Evolutionary conservation across 2,113 vertebrate species (phyloP).

Genomic region (Stigmatopora nigra): DNA sequence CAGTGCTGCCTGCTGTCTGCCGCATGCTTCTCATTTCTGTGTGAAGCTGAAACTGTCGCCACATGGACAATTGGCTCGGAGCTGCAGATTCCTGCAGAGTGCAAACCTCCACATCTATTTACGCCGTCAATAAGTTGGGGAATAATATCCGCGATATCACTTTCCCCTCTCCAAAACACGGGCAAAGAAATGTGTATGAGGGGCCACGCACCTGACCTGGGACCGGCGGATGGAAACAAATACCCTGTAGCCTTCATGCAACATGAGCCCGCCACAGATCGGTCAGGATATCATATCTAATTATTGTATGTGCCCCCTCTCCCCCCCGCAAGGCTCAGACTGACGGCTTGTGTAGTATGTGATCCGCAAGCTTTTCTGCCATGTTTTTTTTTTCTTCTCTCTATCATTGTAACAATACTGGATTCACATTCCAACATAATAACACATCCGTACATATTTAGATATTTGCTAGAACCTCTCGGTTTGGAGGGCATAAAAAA

Average conservation of each 20-base stretch:
- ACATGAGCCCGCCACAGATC: constrained; percentile 56
- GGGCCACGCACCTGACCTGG: constrained; percentile 42
- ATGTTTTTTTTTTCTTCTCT: constrained; percentile 41
- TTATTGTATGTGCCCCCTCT: constrained; percentile 53
- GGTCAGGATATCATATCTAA: constrained; percentile 66
- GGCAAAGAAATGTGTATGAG: constrained; percentile 41
- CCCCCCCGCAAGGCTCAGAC: constrained; percentile 58
- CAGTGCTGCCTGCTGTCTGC: constrained; percentile 46
- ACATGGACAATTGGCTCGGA: constrained; percentile 74
- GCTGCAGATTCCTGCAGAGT: constrained; percentile 36
- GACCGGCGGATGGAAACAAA: constrained; percentile 54
- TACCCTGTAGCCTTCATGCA: constrained; percentile 49
- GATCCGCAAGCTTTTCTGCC: constrained; percentile 58
- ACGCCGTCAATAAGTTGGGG: constrained; percentile 33
- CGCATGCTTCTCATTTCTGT: constrained; percentile 70
- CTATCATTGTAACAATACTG: constrained; percentile 44
- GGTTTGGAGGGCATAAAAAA: not conserved
- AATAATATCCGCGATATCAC: constrained; percentile 26
- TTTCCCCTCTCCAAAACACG: constrained; percentile 45
- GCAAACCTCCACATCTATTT: constrained; percentile 39
- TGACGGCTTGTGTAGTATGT: constrained; percentile 54
- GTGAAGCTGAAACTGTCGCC: constrained; percentile 69
- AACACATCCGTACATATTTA: constrained; percentile 50
- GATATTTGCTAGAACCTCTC: not conserved
- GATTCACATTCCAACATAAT: constrained; percentile 35